A percentile compares a stretch with the other conserved stretches of the same genome.
phyloP scores from a whole-genome alignment of 2,113 vertebrate genomes.

The Ia io region DNA sequence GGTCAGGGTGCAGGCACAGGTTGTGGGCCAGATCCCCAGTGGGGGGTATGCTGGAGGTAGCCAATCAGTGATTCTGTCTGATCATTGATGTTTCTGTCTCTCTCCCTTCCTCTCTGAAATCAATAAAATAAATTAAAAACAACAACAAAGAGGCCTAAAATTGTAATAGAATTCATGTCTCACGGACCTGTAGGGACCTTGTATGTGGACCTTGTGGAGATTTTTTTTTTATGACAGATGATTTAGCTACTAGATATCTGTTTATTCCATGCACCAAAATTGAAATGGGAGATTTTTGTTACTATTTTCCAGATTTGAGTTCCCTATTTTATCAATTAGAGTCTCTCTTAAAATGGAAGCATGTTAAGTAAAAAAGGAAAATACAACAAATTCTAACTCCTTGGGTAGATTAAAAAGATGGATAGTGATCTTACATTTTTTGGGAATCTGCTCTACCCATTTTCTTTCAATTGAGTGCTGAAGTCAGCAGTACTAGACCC shows the following conservation, averaged over 20 bases:
- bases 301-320: neutral
- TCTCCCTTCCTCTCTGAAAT: too few species aligned
- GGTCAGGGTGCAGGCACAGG: too few species aligned
- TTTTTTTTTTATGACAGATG: neutral
- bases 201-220: neutral
- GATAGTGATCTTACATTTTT: too few species aligned
- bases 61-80: too few species aligned
- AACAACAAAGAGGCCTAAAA: neutral
- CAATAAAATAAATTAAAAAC: too few species aligned
- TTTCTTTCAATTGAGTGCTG: neutral
- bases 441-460: neutral
- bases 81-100: too few species aligned
- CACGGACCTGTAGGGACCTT: neutral
- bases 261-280: neutral
- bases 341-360: neutral
- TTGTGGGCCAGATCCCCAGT: too few species aligned
- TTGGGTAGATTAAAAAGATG: neutral
- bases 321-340: neutral
- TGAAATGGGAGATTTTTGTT: neutral
- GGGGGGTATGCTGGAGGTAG: too few species aligned
- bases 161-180: neutral
- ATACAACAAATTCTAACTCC: neutral
- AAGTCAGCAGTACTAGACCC: neutral
- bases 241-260: neutral
- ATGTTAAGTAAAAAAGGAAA: neutral